Percentiles rank a stretch among this genome's conserved stretches.
Evolutionary conservation across 2,113 vertebrate species (phyloP).

Genomic region (Hassar affinis): DNA sequence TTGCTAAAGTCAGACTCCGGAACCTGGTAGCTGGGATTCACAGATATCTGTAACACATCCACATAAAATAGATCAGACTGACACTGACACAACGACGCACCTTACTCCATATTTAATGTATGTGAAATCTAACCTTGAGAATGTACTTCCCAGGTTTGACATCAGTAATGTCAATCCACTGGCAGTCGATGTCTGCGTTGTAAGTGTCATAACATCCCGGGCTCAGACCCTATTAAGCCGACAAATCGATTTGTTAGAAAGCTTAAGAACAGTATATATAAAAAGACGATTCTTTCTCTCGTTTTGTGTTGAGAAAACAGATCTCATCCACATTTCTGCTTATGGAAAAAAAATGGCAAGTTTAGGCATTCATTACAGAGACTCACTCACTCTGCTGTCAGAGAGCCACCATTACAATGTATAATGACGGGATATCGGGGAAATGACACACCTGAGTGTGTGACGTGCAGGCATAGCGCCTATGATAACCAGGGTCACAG

Average conservation of each 20-base stretch:
- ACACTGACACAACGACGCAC: neutral
- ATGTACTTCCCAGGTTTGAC: conserved; percentile 72
- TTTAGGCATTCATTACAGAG: neutral
- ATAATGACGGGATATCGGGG: neutral
- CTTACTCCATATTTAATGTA: neutral
- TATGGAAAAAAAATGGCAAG: neutral
- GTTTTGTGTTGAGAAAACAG: neutral
- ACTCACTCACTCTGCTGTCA: neutral
- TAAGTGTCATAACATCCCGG: conserved; percentile 78
- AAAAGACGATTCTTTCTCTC: neutral
- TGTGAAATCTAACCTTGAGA: conserved; percentile 66
- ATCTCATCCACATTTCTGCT: neutral
- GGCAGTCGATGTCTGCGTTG: conserved; percentile 78
- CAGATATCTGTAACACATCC: conserved; percentile 66
- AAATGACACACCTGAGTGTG: conserved; percentile 81
- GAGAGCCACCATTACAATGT: neutral
- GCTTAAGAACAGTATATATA: neutral
- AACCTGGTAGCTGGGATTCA: conserved; percentile 76
- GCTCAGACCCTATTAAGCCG: conserved; percentile 67
- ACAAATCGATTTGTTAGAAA: conserved; percentile 16
- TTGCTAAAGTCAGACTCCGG: conserved; percentile 77
- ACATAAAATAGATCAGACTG: neutral
- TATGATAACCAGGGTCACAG: conserved; percentile 91
- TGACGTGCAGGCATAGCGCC: conserved; percentile 91
- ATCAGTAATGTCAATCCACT: conserved; percentile 75